Conservation (phyloP, 2,113 vertebrate genomes). For the Erpornis zantholeuca region DNA sequence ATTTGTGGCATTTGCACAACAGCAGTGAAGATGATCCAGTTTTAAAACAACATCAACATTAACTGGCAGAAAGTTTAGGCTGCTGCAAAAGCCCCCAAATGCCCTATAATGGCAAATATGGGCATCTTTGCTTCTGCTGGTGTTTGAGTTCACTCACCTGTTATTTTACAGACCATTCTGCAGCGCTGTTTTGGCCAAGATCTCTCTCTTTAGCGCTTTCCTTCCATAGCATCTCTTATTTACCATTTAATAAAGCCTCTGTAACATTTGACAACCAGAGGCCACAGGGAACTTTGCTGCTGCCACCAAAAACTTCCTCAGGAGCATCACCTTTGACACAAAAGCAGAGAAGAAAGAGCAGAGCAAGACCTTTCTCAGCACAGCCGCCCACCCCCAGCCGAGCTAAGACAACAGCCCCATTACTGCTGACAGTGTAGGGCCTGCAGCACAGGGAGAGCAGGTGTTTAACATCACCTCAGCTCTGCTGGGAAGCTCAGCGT, state of each 20-base stretch:
- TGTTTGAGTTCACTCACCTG: conserved; percentile 10
- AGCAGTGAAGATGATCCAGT: conserved; percentile 21
- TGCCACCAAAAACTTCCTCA: background rate
- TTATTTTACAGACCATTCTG: conserved; percentile 12
- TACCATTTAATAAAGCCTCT: background rate
- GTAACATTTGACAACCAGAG: background rate
- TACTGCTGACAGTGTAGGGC: background rate
- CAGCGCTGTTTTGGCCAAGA: background rate
- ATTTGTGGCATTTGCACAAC: conserved; percentile 56
- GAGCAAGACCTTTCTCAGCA: accelerated
- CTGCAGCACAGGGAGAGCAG: background rate
- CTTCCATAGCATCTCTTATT: background rate
- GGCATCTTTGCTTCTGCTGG: background rate
- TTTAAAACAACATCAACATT: conserved; percentile 67
- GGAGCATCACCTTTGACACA: background rate
- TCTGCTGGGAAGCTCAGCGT: background rate
- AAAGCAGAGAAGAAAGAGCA: background rate
- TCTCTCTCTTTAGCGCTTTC: background rate
- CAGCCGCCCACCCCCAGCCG: background rate
- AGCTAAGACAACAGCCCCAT: background rate
- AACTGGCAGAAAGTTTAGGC: conserved; percentile 51
- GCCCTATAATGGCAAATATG: conserved; percentile 13
- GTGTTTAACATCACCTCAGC: background rate
- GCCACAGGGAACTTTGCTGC: background rate
- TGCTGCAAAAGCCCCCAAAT: conserved; percentile 35